Conservation (phyloP, 2,113 vertebrate species). For the Grantiella picta region DNA sequence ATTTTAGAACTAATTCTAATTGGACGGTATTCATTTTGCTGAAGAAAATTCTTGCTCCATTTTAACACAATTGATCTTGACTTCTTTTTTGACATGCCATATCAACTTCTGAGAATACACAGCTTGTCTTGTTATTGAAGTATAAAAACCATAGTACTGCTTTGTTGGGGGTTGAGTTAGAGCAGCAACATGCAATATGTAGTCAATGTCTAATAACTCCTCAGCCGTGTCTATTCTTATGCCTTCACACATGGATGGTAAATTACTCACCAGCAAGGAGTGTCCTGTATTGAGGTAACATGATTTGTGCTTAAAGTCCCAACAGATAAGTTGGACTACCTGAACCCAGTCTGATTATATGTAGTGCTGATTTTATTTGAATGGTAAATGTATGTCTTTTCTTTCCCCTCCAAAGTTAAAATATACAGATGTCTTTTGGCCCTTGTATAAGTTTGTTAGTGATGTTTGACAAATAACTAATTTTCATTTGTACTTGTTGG, state of each 20-base stretch:
- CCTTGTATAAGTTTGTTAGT: neutral
- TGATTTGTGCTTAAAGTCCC: neutral
- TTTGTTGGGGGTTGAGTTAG: neutral
- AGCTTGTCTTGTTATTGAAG: neutral
- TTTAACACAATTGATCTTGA: constrained; percentile 3
- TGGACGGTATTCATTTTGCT: neutral
- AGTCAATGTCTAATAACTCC: neutral
- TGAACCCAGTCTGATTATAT: neutral
- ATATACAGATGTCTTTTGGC: neutral
- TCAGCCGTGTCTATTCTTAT: neutral
- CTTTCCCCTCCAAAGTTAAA: neutral
- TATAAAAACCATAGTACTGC: neutral
- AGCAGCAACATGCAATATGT: neutral
- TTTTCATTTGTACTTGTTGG: neutral
- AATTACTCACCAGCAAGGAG: neutral
- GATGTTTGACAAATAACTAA: neutral
- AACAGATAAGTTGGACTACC: neutral
- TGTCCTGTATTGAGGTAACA: neutral
- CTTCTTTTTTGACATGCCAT: neutral
- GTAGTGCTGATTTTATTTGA: neutral
- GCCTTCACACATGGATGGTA: neutral
- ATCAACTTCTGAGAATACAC: neutral
- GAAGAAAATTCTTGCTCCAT: neutral
- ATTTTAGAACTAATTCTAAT: neutral
- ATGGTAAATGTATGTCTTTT: neutral